phyloP scores from a whole-genome alignment of 2,113 vertebrate species.

The Willisornis vidua region DNA sequence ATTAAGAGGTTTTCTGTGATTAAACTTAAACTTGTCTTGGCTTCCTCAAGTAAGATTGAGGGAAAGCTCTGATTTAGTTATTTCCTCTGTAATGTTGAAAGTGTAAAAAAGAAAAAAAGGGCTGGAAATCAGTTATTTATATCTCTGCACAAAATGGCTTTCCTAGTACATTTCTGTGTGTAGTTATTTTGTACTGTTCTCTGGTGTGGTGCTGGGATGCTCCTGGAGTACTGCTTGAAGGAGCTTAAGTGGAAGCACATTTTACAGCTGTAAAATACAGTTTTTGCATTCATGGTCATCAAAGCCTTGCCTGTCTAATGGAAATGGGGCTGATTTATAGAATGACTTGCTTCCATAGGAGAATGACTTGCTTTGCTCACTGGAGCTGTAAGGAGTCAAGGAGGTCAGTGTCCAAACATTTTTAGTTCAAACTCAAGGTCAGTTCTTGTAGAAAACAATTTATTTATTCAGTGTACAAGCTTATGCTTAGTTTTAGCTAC shows the following conservation, averaged over 20 bases:
- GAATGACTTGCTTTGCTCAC: neutral
- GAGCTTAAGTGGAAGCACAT: slow-evolving; percentile 27
- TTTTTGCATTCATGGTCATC: slow-evolving; percentile 4
- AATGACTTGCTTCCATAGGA: neutral
- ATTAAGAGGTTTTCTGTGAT: neutral
- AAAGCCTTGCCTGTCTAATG: neutral
- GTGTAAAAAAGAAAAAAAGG: neutral
- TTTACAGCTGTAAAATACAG: slow-evolving; percentile 21
- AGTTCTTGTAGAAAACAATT: neutral
- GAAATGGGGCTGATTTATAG: neutral
- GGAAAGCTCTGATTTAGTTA: slow-evolving; percentile 3
- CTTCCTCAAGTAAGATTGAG: slow-evolving; percentile 17
- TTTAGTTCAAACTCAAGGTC: neutral
- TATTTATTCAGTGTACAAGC: neutral
- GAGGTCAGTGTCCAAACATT: neutral
- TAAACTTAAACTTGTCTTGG: neutral
- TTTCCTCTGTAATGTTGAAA: slow-evolving; percentile 43
- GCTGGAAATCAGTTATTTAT: slow-evolving; percentile 58
- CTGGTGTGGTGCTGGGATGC: neutral
- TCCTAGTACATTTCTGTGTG: slow-evolving; percentile 24
- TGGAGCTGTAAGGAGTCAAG: neutral
- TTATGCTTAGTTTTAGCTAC: neutral
- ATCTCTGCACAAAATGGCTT: slow-evolving; percentile 48
- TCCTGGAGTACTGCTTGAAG: slow-evolving; percentile 30
- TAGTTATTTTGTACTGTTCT: slow-evolving; percentile 41